These are phyloP conservation scores for Yoshiicerus persimilis DNA, from an alignment of 1,140 invertebrate species.

Conservation along the genomic window DNA sequence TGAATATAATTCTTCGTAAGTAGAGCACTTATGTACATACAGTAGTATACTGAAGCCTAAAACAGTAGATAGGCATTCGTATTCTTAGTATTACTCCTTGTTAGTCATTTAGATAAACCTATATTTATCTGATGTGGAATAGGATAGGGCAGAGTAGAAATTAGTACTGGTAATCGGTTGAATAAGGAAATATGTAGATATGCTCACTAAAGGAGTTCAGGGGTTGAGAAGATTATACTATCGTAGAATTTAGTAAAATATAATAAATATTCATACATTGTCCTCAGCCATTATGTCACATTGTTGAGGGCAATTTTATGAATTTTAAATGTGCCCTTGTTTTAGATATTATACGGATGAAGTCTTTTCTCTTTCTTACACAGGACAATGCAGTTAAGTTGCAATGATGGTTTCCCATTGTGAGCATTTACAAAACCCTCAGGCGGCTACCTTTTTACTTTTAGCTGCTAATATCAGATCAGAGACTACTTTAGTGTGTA, in stretches of 20 bases:
- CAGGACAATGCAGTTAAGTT: background rate
- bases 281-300: slow-evolving; percentile 23
- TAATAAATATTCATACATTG: slow-evolving; percentile 19
- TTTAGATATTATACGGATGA: background rate
- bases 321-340: slow-evolving; percentile 20
- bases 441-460: background rate
- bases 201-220: no score
- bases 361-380: background rate
- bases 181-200: no score
- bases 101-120: background rate
- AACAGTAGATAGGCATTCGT: no score
- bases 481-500: background rate
- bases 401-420: background rate
- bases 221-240: background rate
- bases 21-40: background rate
- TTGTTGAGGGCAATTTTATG: slow-evolving; percentile 24
- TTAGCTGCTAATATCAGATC: background rate
- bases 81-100: no score
- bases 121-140: background rate
- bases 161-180: no score
- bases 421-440: background rate
- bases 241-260: background rate
- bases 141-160: no score
- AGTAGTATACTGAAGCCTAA: no score
- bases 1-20: background rate